Evolutionary conservation across 2,888 invertebrate genomes (phyloP), one percentile per base, ranked within the genome.

Genomic region (Epinotia ramella): DNA sequence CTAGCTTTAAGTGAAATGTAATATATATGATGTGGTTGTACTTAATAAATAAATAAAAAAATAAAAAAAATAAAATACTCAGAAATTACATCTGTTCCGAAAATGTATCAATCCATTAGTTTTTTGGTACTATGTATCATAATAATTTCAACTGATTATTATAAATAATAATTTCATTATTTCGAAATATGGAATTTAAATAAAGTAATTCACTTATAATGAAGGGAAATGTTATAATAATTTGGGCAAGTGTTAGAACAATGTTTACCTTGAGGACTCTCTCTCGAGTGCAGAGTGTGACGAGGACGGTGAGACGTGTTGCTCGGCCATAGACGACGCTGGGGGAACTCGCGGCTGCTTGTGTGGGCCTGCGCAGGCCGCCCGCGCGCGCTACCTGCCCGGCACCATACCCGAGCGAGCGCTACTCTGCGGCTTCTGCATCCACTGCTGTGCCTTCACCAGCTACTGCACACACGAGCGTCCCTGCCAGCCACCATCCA

Each of bases 241-340:
- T 18, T 12, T 28, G 49, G 49, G 11, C 13, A 6, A 28, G 24
- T 70, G 74, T 64, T 71, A 68, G 53, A 72, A 69, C 49, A 28
- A 18, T 20, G 62, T 65, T 88, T 86, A 95, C 95, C 94, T 89
- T 91, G 89, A 95, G 95, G 95, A 95, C 94, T 95, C 96, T 96
- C 96, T 96, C 95, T 96, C 95, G 95, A 96, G 95, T 95, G 95
- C 96, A 95, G 96, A 96, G 96, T 95, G 96, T 95, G 95, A 95
- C 95, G 93, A 79, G 91, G 90, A 95, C 95, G 96, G 95, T 95
- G 95, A 95, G 95, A 96, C 96, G 96, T 96, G 96, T 96, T 97
- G 97, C 96, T 97, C 97, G 97, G 97, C 97, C 97, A 97, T 97
- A 97, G 97, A 97, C 97, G 96, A 96, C 96, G 96, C 96, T 96